A percentile compares a stretch with the other conserved stretches of the same genome.
Conservation (phyloP, 2,888 invertebrate genomes). For the Oligia fasciuncula region DNA sequence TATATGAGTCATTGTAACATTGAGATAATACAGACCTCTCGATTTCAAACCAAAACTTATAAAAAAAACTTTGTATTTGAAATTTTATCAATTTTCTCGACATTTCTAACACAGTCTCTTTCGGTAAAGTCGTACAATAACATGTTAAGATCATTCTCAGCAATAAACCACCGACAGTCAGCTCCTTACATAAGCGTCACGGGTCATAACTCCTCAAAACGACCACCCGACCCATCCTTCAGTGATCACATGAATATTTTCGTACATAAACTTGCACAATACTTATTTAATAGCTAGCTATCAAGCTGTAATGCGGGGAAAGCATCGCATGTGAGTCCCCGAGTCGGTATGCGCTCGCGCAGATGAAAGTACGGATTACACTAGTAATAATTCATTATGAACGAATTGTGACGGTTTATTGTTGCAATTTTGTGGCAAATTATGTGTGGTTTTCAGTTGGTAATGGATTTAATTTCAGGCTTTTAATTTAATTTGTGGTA, state of each 20-base stretch:
- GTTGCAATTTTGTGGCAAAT: slow-evolving; percentile 27
- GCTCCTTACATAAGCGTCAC: slow-evolving; percentile 47
- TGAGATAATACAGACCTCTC: neutral
- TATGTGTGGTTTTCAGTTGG: slow-evolving; percentile 30
- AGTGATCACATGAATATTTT: slow-evolving; percentile 61
- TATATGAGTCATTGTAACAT: neutral
- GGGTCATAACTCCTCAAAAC: slow-evolving; percentile 58
- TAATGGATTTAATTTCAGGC: slow-evolving; percentile 27
- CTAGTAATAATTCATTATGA: slow-evolving; percentile 60
- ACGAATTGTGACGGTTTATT: slow-evolving; percentile 50
- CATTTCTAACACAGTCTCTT: neutral
- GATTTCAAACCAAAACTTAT: neutral
- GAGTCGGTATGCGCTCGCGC: slow-evolving; percentile 60
- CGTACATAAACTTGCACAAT: slow-evolving; percentile 50
- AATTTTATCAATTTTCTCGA: neutral
- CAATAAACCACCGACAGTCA: slow-evolving; percentile 10
- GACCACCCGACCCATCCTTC: slow-evolving; percentile 35
- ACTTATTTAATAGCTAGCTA: slow-evolving; percentile 62
- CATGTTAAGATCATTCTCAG: slow-evolving; percentile 8
- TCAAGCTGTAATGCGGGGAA: slow-evolving; percentile 64
- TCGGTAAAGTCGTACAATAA: neutral
- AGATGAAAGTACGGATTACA: slow-evolving; percentile 66
- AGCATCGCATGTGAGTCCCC: slow-evolving; percentile 68
- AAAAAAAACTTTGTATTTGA: neutral
- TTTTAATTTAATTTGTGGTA: neutral